Conservation (phyloP, 2,888 invertebrate species). For the Caenorhabditis doughertyi region DNA sequence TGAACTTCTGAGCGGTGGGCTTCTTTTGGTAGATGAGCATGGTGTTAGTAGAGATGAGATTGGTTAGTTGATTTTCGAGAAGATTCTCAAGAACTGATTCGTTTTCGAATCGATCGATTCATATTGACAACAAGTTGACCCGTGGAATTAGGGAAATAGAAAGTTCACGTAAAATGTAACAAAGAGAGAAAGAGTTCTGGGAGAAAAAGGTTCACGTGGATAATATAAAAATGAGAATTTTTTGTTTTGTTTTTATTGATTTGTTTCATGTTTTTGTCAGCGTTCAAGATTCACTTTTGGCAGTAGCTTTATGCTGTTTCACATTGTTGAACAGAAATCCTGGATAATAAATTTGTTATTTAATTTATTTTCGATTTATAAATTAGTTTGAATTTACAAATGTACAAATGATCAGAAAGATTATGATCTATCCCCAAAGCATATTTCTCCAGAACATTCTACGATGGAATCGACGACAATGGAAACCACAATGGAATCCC, state of each 20-base stretch:
- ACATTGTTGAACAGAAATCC: too few species aligned
- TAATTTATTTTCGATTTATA: not conserved
- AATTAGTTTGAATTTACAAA: not conserved
- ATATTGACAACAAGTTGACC: conserved; percentile 22
- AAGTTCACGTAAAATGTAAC: not conserved
- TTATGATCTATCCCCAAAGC: conserved; percentile 33
- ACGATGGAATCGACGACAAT: conserved; percentile 46
- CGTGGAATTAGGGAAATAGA: not conserved
- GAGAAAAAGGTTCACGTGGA: not conserved
- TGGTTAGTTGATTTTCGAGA: conserved; percentile 49
- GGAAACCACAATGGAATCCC: conserved; percentile 37
- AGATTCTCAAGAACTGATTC: conserved; percentile 42
- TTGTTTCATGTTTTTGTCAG: too few species aligned
- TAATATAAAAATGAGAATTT: not conserved
- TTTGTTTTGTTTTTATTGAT: not conserved
- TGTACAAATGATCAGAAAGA: not conserved
- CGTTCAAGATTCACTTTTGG: too few species aligned
- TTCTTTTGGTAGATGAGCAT: conserved; percentile 34
- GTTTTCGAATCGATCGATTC: not conserved
- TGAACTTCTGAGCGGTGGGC: conserved; percentile 42
- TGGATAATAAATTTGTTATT: too few species aligned
- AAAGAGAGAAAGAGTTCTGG: not conserved
- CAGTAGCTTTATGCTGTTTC: too few species aligned
- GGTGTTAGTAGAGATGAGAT: conserved; percentile 9
- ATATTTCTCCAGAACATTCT: conserved; percentile 43